Evolutionary conservation across 2,797 vertebrate genomes (phyloP), one percentile per base, ranked within the genome.

Genomic region (Pangasius larnaudii): DNA sequence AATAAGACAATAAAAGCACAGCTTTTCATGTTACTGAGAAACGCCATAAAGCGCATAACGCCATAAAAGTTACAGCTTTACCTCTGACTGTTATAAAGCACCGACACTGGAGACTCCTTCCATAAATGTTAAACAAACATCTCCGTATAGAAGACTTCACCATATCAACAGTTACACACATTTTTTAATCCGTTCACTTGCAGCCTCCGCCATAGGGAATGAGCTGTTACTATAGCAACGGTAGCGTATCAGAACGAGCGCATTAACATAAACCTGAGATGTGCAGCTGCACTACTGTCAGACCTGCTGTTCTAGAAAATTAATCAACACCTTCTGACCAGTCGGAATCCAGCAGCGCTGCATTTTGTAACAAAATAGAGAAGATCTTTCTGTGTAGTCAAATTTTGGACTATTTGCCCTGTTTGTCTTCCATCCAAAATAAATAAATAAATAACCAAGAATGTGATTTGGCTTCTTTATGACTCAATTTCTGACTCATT

Each of bases 401-500:
- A 27, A 51, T 14, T 46, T 49, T n/a, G 72, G 42, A 49, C 42
- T 1, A 7, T 5, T 27, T 0, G 10, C 10, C 24, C 39, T 24
- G 39, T 74, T 30, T 51, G 46, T 77, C 51, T 79, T 56, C n/a
- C 18, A 5, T 36, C 53, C 77, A 58, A 5, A 36, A 22, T 9
- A 19, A 77, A 7, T 13, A 75, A 33, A 56, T 9, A 78, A 78
- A 77, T 0, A 39, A 13, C 51, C 11, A 51, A n/a, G 46, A 14
- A 16, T n/a, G 53, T 6, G 51, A 59, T 36, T 39, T 36, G 51
- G 53, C 33, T 80, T 79, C 4, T 19, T 36, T 22, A 11, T 56
- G 51, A 56, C n/a, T 79, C 49, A 33, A 56, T 80, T 80, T 80
- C 53, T 59, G 78, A 39, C 33, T 80, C 78, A 80, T 80, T 80